These are phyloP conservation scores for Solea solea DNA, from an alignment of 2,113 vertebrate genomes.

Conservation along the genomic window DNA sequence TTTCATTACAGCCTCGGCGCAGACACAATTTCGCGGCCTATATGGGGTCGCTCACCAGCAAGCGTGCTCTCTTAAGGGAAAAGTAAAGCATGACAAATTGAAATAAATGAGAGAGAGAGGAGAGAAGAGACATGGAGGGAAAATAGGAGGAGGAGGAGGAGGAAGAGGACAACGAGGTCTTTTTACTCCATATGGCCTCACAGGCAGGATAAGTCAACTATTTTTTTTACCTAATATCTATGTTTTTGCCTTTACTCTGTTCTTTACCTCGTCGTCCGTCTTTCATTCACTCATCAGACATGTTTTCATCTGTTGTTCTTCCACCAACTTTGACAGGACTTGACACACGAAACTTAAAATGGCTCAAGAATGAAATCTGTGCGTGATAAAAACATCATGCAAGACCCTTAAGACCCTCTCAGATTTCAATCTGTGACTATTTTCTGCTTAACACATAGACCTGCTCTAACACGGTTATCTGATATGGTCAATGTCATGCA, in stretches of 20 bases:
- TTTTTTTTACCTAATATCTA: slow-evolving; percentile 37
- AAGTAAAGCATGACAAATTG: slow-evolving; percentile 86
- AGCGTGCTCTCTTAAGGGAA: slow-evolving; percentile 73
- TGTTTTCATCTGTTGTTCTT: neutral
- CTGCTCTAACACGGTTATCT: slow-evolving; percentile 29
- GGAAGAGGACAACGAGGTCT: slow-evolving; percentile 54
- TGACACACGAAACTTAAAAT: neutral
- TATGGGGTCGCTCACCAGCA: slow-evolving; percentile 71
- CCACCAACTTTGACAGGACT: slow-evolving; percentile 9
- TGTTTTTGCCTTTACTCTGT: slow-evolving; percentile 23
- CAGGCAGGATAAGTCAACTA: slow-evolving; percentile 33
- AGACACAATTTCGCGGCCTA: slow-evolving; percentile 80
- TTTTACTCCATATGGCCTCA: slow-evolving; percentile 53
- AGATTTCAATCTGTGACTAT: slow-evolving; percentile 6
- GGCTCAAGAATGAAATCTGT: neutral
- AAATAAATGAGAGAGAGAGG: slow-evolving; percentile 84
- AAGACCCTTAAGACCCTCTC: slow-evolving; percentile 10
- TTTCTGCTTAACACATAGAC: slow-evolving; percentile 22
- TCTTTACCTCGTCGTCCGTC: slow-evolving; percentile 4
- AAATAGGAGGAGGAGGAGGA: slow-evolving; percentile 50
- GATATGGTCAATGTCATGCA: too few relatives aligned
- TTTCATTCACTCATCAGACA: slow-evolving; percentile 25
- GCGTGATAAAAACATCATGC: slow-evolving; percentile 1
- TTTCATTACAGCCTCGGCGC: slow-evolving; percentile 79
- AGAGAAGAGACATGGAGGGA: slow-evolving; percentile 43